A percentile compares a stretch with the other conserved stretches of the same genome.
Evolutionary conservation across 2,888 invertebrate genomes (phyloP).

Genomic region (Margaritifera margaritifera): DNA sequence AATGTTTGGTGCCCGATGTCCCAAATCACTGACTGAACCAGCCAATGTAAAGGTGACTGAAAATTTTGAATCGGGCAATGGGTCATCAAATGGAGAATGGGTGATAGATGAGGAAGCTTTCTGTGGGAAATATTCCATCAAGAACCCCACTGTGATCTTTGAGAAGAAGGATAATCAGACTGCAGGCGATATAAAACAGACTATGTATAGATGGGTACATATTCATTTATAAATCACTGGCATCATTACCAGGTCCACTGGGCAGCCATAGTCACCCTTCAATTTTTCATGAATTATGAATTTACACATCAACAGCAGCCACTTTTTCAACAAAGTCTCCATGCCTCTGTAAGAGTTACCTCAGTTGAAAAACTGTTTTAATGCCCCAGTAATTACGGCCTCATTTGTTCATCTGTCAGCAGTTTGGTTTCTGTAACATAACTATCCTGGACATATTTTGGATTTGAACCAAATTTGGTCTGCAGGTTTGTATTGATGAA

Average conservation of each 20-base stretch:
- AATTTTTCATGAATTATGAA: too few relatives aligned
- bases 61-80: conserved; percentile 20
- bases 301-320: too few relatives aligned
- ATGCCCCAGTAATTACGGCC: too few relatives aligned
- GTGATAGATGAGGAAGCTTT: conserved; percentile 33
- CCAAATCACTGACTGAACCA: conserved; percentile 19
- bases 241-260: not conserved
- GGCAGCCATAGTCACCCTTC: too few relatives aligned
- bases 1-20: conserved; percentile 33
- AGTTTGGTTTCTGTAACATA: too few relatives aligned
- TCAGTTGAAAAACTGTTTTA: too few relatives aligned
- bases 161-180: conserved; percentile 11
- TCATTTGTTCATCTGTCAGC: too few relatives aligned
- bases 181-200: conserved; percentile 8
- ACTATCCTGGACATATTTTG: too few relatives aligned
- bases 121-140: conserved; percentile 32
- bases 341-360: too few relatives aligned
- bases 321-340: too few relatives aligned
- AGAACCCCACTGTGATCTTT: conserved; percentile 22
- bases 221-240: not conserved
- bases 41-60: conserved; percentile 15
- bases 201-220: conserved; percentile 13
- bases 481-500: too few relatives aligned
- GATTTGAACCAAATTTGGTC: too few relatives aligned
- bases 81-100: conserved; percentile 11